Percentiles rank a stretch among this genome's conserved stretches.
Evolutionary conservation across 2,888 invertebrate species (phyloP).

Genomic region (Isotomurus palustris): DNA sequence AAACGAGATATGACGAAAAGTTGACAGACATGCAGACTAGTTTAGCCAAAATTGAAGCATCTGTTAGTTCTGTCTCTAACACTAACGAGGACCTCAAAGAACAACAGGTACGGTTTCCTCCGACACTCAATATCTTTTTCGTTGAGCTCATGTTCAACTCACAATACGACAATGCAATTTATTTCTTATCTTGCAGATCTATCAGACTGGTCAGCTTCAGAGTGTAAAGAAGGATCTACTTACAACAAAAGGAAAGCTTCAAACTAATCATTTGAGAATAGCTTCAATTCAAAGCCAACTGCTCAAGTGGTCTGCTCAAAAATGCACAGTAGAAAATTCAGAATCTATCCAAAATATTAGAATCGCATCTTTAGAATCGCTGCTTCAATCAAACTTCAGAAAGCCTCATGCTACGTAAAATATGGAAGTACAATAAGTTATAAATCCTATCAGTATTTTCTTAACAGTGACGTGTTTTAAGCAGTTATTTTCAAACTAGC

Average conservation of each 20-base stretch:
- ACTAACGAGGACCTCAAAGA: conserved; percentile 37
- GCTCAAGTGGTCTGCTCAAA: conserved; percentile 36
- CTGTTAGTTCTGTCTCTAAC: conserved; percentile 24
- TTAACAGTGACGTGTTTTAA: background rate
- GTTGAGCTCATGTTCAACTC: background rate
- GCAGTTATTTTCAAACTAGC: background rate
- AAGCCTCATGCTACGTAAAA: background rate
- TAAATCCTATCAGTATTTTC: background rate
- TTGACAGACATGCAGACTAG: conserved; percentile 36
- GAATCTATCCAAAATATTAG: conserved; percentile 39
- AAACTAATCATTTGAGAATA: conserved; percentile 34
- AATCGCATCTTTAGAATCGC: conserved; percentile 34
- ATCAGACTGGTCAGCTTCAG: conserved; percentile 25
- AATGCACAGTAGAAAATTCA: conserved; percentile 31
- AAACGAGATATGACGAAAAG: conserved; percentile 40
- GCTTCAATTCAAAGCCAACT: conserved; percentile 40
- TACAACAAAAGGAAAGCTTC: conserved; percentile 21
- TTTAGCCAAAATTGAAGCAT: conserved; percentile 33
- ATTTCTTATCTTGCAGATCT: conserved; percentile 21
- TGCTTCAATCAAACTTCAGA: background rate
- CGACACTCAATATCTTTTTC: background rate
- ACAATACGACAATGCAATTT: background rate
- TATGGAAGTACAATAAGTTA: too few species aligned
- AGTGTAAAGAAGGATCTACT: conserved; percentile 34
- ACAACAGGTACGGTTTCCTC: conserved; percentile 37